These are phyloP conservation scores for Spilosoma lubricipeda DNA, from an alignment of 2,888 invertebrate genomes.

Conservation along the genomic window DNA sequence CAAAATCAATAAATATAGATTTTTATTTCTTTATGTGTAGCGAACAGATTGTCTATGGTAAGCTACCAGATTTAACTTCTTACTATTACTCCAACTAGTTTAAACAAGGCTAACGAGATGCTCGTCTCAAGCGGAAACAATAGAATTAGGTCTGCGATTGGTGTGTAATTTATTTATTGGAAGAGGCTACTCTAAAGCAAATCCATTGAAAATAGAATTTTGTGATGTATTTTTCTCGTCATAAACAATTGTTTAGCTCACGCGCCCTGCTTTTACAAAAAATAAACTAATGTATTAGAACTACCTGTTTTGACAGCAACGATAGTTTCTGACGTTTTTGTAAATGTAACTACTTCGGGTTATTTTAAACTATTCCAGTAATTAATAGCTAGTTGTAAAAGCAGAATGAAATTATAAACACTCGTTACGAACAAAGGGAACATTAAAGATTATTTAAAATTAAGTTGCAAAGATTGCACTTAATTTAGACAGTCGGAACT, in stretches of 20 bases:
- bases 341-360: not conserved
- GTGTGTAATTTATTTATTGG: conserved; percentile 5
- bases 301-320: not conserved
- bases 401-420: not conserved
- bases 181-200: not conserved
- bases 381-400: not conserved
- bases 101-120: conserved; percentile 8
- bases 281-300: not conserved
- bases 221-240: not conserved
- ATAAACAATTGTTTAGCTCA: not conserved
- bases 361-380: not conserved
- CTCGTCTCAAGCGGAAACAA: conserved; percentile 8
- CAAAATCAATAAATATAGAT: not conserved
- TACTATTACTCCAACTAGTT: conserved; percentile 6
- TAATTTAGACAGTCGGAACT: not conserved
- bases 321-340: not conserved
- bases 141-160: conserved; percentile 6
- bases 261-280: too few species aligned
- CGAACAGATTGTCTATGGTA: not conserved
- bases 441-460: not conserved
- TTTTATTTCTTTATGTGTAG: not conserved
- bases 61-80: not conserved
- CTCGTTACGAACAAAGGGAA: not conserved
- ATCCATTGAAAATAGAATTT: not conserved
- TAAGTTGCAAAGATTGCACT: not conserved